Percentiles rank a stretch among this genome's conserved stretches.
Evolutionary conservation across 2,797 vertebrate species (phyloP).

Genomic region (Hippopotamyrus pictus): DNA sequence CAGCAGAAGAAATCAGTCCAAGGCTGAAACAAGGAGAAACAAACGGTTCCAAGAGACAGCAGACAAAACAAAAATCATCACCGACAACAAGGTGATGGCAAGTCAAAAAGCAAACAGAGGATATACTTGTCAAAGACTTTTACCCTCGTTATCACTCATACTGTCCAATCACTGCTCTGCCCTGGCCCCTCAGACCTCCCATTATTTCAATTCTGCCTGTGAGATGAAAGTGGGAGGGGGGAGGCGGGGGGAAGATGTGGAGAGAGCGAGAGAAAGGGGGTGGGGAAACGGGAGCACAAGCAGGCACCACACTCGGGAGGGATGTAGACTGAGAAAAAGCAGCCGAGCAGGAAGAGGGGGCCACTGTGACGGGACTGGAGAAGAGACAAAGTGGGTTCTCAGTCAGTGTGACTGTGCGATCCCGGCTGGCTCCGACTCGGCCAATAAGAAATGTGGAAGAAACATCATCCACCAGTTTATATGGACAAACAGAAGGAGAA

Average conservation of each 20-base stretch:
- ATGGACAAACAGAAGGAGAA: not conserved
- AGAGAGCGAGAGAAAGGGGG: not conserved
- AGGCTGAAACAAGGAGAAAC: not conserved
- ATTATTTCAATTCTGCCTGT: conserved; percentile 1
- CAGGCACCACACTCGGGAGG: not conserved
- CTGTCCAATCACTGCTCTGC: not conserved
- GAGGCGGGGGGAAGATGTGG: not conserved
- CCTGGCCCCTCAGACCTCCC: not conserved
- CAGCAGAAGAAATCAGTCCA: not conserved
- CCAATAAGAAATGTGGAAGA: not conserved
- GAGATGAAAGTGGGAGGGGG: not conserved
- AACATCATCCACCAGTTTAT: not conserved
- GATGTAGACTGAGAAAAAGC: not conserved
- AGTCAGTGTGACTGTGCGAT: not conserved
- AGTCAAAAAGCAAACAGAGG: not conserved
- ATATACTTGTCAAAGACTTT: not conserved
- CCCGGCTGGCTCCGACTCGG: not conserved
- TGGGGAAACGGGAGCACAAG: not conserved
- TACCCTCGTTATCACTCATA: not conserved
- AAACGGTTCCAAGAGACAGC: no score
- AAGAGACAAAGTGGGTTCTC: not conserved
- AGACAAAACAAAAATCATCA: not conserved
- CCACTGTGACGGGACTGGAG: not conserved
- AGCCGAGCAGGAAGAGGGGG: not conserved
- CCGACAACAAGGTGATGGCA: not conserved